phyloP scores from a whole-genome alignment of 1,140 invertebrate genomes.

The Achatina immaculata region DNA sequence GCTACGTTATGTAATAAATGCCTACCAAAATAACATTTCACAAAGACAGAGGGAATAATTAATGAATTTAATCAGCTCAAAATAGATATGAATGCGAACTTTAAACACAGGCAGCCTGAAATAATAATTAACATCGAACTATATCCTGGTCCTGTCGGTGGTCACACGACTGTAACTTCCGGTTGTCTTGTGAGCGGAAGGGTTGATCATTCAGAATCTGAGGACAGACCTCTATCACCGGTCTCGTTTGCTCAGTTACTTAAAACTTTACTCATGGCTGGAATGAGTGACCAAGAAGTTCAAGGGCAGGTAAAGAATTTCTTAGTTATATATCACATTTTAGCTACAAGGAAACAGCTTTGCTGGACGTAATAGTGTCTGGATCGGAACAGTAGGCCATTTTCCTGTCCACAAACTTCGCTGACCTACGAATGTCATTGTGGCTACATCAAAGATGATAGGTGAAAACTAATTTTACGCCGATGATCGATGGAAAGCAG shows the following conservation, averaged over 20 bases:
- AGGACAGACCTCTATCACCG: not conserved
- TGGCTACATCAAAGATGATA: not conserved
- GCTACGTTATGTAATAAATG: too few species aligned
- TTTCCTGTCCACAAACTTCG: not conserved
- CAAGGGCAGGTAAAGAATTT: not conserved
- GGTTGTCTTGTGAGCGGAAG: not conserved
- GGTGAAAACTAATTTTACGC: not conserved
- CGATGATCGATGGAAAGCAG: not conserved
- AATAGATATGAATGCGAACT: too few species aligned
- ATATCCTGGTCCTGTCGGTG: not conserved
- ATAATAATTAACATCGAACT: not conserved
- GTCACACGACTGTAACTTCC: constrained; percentile 12
- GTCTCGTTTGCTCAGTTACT: not conserved
- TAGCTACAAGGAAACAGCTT: not conserved
- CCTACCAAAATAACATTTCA: too few species aligned
- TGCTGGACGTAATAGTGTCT: not conserved
- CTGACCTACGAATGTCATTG: not conserved
- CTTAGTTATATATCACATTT: not conserved
- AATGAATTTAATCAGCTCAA: too few species aligned
- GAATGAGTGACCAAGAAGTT: constrained; percentile 11
- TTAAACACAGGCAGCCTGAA: too few species aligned
- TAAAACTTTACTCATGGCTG: not conserved
- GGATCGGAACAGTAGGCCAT: not conserved
- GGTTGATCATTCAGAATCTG: not conserved
- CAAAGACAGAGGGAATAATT: too few species aligned